Evolutionary conservation across 2,888 invertebrate species (phyloP).

Genomic region (Lepidonotus clava): DNA sequence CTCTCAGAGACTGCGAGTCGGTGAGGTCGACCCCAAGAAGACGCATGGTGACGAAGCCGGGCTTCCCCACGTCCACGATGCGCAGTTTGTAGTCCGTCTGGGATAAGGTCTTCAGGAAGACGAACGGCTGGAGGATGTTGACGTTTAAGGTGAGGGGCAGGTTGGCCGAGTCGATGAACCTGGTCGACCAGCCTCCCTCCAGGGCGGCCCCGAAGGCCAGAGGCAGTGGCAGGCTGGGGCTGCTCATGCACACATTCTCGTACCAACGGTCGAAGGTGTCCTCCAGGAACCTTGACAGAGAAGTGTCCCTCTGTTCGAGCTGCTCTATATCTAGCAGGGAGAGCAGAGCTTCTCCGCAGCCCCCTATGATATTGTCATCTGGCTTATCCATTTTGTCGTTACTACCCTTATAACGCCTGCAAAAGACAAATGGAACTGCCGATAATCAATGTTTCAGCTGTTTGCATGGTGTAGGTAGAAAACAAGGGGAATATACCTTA

Average conservation of each 20-base stretch:
- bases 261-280: not conserved
- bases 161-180: not conserved
- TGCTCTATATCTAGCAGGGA: not conserved
- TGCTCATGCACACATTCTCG: not conserved
- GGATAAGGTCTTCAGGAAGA: conserved; percentile 20
- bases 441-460: no score
- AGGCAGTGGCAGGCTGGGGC: conserved; percentile 2
- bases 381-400: no score
- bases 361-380: no score
- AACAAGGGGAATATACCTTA: no score
- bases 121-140: conserved; percentile 29
- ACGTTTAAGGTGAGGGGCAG: not conserved
- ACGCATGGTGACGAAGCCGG: not conserved
- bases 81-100: not conserved
- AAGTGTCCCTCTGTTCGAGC: not conserved
- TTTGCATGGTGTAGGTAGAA: no score
- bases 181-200: conserved; percentile 31
- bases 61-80: not conserved
- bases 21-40: conserved; percentile 12
- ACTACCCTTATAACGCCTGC: no score
- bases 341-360: not conserved
- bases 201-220: conserved; percentile 19
- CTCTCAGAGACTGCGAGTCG: conserved; percentile 16
- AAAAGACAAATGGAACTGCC: no score
- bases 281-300: not conserved